Conservation (phyloP, 2,113 vertebrate species). For the Silurus meridionalis region DNA sequence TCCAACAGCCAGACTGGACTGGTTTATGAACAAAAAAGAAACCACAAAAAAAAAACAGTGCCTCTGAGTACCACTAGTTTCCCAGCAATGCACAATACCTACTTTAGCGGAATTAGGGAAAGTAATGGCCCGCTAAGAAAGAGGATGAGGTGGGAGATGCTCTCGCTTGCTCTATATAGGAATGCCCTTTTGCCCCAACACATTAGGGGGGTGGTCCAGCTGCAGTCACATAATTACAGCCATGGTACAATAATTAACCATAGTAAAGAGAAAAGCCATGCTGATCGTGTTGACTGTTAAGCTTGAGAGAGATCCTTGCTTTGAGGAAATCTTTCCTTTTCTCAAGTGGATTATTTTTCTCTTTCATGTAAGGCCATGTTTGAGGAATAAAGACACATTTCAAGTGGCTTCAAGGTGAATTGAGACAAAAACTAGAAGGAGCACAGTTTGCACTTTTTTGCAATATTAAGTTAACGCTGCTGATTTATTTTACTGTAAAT, state of each 20-base stretch:
- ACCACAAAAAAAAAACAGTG: background rate
- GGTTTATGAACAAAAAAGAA: background rate
- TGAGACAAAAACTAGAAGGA: background rate
- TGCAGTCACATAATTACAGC: conserved; percentile 48
- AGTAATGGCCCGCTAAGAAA: conserved; percentile 40
- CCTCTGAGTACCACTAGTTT: conserved; percentile 13
- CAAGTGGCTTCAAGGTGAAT: conserved; percentile 30
- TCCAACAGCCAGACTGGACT: conserved; percentile 21
- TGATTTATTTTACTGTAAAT: conserved; percentile 16
- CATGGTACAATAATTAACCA: conserved; percentile 50
- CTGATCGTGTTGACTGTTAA: conserved; percentile 29
- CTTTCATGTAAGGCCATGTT: conserved; percentile 37
- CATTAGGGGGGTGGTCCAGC: conserved; percentile 47
- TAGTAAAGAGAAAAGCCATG: conserved; percentile 39
- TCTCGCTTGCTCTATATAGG: conserved; percentile 39
- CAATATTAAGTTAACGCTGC: conserved; percentile 10
- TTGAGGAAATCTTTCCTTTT: conserved; percentile 30
- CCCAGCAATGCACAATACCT: conserved; percentile 32
- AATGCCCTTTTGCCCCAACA: conserved; percentile 28
- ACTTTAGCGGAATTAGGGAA: conserved; percentile 25
- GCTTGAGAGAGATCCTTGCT: conserved; percentile 27
- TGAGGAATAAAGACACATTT: conserved; percentile 28
- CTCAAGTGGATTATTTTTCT: conserved; percentile 38
- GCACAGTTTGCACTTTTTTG: conserved; percentile 21
- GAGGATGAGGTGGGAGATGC: background rate